phyloP scores from a whole-genome alignment of 2,888 invertebrate species.

The Stenotaenia linearis region DNA sequence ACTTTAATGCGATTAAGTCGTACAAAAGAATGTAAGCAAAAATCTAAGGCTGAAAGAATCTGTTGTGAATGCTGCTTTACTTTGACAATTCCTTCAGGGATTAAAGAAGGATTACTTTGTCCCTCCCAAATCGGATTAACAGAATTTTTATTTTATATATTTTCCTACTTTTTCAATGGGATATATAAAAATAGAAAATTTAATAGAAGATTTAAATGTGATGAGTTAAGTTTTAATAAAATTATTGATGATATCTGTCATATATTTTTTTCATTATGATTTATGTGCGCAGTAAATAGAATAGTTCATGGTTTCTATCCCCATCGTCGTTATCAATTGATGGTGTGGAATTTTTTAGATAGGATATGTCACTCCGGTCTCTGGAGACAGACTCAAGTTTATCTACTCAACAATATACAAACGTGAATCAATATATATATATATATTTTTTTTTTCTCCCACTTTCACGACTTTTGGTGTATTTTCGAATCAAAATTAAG shows the following conservation, averaged over 20 bases:
- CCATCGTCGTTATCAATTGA: neutral
- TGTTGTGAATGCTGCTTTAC: neutral
- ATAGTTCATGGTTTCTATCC: neutral
- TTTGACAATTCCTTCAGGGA: neutral
- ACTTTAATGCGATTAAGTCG: neutral
- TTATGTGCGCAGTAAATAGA: neutral
- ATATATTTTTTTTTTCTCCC: no score
- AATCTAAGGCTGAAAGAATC: neutral
- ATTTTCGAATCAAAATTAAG: no score
- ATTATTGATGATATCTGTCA: neutral
- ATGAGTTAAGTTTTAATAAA: neutral
- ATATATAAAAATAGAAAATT: neutral
- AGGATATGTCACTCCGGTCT: neutral
- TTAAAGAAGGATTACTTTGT: neutral
- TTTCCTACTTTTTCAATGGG: no score
- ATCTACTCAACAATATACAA: no score
- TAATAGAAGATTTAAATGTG: neutral
- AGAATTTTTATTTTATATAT: neutral
- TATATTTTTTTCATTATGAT: neutral
- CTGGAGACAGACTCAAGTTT: neutral
- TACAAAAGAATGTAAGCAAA: neutral
- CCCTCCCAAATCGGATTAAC: neutral
- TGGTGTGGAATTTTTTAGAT: neutral
- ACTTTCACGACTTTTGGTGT: no score
- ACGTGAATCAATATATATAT: no score